Conservation (phyloP, 2,888 invertebrate species). For the Philopedon plagiatum region DNA sequence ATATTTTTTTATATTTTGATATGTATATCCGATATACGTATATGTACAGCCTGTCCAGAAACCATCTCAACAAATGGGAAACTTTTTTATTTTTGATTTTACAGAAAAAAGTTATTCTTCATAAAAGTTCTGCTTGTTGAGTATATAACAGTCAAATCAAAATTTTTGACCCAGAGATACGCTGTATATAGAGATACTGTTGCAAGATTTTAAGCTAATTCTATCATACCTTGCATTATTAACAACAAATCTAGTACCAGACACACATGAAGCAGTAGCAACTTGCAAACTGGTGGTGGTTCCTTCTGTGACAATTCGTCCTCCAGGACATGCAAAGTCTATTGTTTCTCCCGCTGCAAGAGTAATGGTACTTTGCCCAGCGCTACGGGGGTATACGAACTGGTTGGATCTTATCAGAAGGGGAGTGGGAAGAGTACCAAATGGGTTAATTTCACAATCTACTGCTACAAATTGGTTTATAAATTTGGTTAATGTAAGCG, state of each 20-base stretch:
- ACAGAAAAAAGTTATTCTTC: no score
- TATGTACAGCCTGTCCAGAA: no score
- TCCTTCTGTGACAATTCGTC: conserved; percentile 49
- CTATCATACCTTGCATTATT: conserved; percentile 45
- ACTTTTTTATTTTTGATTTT: no score
- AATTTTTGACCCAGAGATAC: no score
- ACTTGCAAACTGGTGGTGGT: conserved; percentile 35
- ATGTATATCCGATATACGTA: no score
- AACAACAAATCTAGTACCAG: conserved; percentile 55
- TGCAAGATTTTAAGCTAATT: no score
- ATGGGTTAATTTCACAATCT: conserved; percentile 30
- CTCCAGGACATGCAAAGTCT: conserved; percentile 54
- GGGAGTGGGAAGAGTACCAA: conserved; percentile 36
- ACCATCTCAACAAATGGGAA: no score
- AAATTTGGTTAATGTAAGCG: no score
- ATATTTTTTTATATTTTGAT: no score
- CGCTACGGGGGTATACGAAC: conserved; percentile 31
- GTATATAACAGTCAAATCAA: no score
- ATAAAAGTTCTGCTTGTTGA: no score
- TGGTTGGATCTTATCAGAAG: conserved; percentile 23
- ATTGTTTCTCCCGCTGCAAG: conserved; percentile 43
- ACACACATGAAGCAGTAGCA: conserved; percentile 56
- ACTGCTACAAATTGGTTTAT: background rate
- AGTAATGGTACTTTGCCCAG: conserved; percentile 10
- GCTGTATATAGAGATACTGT: no score